Base-by-base conservation (phyloP, 2,797 vertebrate genomes). In the Molossus molossus region DNA sequence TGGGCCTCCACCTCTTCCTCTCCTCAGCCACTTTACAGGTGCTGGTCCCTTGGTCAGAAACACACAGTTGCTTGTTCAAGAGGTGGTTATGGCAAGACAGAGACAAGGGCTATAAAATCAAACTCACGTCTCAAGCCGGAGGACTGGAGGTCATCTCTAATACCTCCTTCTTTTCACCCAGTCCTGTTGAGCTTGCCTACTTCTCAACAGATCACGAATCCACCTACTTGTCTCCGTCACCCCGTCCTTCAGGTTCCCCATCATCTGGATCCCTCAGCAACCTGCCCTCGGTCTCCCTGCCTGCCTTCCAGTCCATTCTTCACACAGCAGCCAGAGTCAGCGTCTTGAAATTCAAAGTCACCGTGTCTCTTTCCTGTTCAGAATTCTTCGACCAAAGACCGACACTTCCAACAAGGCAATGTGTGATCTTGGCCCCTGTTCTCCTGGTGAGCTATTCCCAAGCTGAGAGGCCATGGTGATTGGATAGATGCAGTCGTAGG, bases 271-370 rank as follows among this genome's bases (percentile, higher is more conserved):
- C 23, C 60, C 45, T 37, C 12, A 6, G 29, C 3, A 55, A 33
- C 21, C 7, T 86, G 1, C 9, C 21, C 3, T 1, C 70, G 40
- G 23, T 72, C 25, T 18, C 6, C 40, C 14, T 12, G 29, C 17
- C 20, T 1, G 6, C 11, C 13, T 17, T 94, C 40, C 1, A 1
- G 2, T 60, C 23, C 23, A 8, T 57, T 60, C n/a, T 88, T 48
- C 12, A 29, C 9, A 21, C 1, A 76, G 50, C 18, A 37, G 6
- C 23, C 2, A 5, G 57, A 45, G 15, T 37, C 55, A 14, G 53
- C 73, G 33, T 64, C 72, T 92, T 89, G 67, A 62, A 57, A 65
- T 76, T 80, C 64, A 76, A 60, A 77, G 27, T 75, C 48, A 33
- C 25, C 17, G 23, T 4, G 3, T 65, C 29, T 76, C 33, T 67